These are phyloP conservation scores for Acrossocheilus wenchowensis DNA, from an alignment of 2,797 vertebrate species.

Conservation along the genomic window DNA sequence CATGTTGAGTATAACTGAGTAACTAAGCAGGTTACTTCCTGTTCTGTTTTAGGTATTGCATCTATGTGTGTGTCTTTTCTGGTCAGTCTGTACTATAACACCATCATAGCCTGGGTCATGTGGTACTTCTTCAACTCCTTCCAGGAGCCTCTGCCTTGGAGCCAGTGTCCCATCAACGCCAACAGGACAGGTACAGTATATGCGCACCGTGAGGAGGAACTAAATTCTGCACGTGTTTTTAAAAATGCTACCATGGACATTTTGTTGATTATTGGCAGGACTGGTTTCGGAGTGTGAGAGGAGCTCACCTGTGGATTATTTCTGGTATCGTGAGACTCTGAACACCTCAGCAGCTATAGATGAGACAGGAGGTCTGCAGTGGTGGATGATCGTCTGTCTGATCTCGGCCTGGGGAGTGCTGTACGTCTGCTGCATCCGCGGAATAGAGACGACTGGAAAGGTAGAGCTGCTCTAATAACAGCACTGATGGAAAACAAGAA, in stretches of 20 bases:
- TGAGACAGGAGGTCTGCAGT: conserved; percentile 82
- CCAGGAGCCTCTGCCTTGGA: conserved; percentile 90
- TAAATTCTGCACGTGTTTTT: neutral
- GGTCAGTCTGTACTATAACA: conserved; percentile 90
- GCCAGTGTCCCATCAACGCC: conserved; percentile 77
- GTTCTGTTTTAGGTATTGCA: conserved; percentile 78
- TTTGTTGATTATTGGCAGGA: conserved; percentile 68
- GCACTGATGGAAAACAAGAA: neutral
- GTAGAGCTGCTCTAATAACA: conserved; percentile 67
- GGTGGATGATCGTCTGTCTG: conserved; percentile 85
- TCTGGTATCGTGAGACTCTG: conserved; percentile 91
- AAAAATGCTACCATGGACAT: neutral
- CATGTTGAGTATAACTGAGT: neutral
- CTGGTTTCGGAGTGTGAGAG: conserved; percentile 79
- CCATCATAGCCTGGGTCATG: conserved; percentile 90
- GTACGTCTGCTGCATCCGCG: conserved; percentile 86
- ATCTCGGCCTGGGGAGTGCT: conserved; percentile 85
- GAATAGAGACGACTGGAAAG: conserved; percentile 94
- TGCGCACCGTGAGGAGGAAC: neutral
- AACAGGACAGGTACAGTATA: conserved; percentile 80
- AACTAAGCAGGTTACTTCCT: neutral
- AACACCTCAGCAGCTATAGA: conserved; percentile 82
- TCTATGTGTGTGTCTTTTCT: conserved; percentile 88
- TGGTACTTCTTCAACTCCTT: conserved; percentile 97
- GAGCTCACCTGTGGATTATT: conserved; percentile 91